Evolutionary conservation across 1,140 invertebrate species (phyloP), one percentile per base, ranked within the genome.

Genomic region (Papilio glaucus): DNA sequence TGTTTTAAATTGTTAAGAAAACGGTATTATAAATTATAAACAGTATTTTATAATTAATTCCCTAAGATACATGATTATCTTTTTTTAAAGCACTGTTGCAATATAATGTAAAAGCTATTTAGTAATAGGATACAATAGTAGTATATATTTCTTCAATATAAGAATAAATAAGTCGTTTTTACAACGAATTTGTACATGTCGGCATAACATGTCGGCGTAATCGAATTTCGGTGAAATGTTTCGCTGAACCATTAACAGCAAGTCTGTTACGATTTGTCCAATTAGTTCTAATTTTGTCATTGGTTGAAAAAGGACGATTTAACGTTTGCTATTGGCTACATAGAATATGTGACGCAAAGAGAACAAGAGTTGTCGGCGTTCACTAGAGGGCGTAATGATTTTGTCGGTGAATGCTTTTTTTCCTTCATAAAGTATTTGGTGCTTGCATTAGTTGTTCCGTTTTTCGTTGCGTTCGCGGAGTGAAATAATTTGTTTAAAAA

Each of bases 351-450:
- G 39, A 62, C 61, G 42, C 75, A 80, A 72, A 41, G 84, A 87
- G 77, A 92, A 87, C 90, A 76, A 1, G 69, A 29, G 49, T 67
- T 87, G 85, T 91, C 89, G 88, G 87, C 70, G 62, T 75, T 72
- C 83, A 41, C 75, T 82, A 82, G 82, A 71, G 75, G 81, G 82
- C 82, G 78, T 65, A 77, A 37, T 39, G 39, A 71, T 57, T 39
- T 68, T 86, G 90, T 88, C 89, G 90, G 85, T 75, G 80, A 85
- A 77, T 75, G 79, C 80, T 89, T 89, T 92, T 91, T 88, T 86
- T 82, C 82, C 75, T 73, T 83, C 86, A 87, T 85, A 84, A 82
- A 82, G 83, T 83, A 79, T 86, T 84, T 83, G 84, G 86, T 86
- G 85, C 80, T 86, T 86, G 80, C 70, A 80, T 80, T 83, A 85